phyloP scores from a whole-genome alignment of 1,140 invertebrate genomes.

The Anoplophora glabripennis region DNA sequence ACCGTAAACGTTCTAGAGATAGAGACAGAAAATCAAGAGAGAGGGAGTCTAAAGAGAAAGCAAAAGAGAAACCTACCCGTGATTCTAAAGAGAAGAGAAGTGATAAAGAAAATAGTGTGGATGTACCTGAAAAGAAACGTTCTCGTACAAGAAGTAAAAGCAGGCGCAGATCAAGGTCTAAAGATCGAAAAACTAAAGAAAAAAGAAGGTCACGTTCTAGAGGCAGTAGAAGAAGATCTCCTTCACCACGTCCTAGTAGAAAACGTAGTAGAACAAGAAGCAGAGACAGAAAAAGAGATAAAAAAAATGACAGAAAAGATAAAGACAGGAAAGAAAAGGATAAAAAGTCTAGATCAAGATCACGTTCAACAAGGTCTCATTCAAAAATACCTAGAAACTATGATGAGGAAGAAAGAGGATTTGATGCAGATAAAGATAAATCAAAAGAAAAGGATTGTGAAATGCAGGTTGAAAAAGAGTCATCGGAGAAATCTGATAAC shows the following conservation, averaged over 20 bases:
- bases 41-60: slow-evolving; percentile 33
- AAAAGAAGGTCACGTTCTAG: slow-evolving; percentile 51
- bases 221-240: slow-evolving; percentile 28
- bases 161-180: slow-evolving; percentile 47
- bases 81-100: slow-evolving; percentile 42
- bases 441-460: slow-evolving; percentile 27
- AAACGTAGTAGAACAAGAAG: slow-evolving; percentile 36
- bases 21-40: slow-evolving; percentile 48
- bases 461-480: slow-evolving; percentile 45
- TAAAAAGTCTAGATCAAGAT: slow-evolving; percentile 35
- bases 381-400: slow-evolving; percentile 53
- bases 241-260: slow-evolving; percentile 25
- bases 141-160: slow-evolving; percentile 49
- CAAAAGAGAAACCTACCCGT: slow-evolving; percentile 21
- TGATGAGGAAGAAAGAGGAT: slow-evolving; percentile 55
- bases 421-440: slow-evolving; percentile 44
- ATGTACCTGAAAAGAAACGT: slow-evolving; percentile 38
- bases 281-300: slow-evolving; percentile 35
- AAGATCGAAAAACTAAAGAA: slow-evolving; percentile 48
- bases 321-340: slow-evolving; percentile 30
- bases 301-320: slow-evolving; percentile 35
- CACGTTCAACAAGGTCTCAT: slow-evolving; percentile 30
- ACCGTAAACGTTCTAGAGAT: too few relatives aligned
- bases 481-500: slow-evolving; percentile 56
- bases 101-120: slow-evolving; percentile 39